Evolutionary conservation across 2,113 vertebrate genomes (phyloP).

Genomic region (Synchiropus splendidus): DNA sequence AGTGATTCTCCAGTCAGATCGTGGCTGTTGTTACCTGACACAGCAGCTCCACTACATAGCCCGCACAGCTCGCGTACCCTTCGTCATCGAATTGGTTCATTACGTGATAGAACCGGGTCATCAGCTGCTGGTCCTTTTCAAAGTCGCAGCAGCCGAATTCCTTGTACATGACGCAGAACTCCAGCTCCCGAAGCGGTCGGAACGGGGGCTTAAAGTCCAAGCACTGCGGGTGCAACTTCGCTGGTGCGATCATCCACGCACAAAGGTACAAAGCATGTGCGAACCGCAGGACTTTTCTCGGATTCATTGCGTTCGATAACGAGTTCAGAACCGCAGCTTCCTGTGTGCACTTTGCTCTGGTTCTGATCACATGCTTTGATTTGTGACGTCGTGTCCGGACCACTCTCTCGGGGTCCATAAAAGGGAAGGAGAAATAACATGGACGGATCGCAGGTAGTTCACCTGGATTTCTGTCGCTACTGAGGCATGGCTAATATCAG

Average conservation of each 20-base stretch:
- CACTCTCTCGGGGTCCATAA: too few species aligned
- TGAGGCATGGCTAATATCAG: too few species aligned
- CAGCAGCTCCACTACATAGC: conserved; percentile 79
- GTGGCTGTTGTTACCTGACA: conserved; percentile 83
- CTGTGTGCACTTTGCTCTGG: conserved; percentile 51
- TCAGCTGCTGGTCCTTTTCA: conserved; percentile 70
- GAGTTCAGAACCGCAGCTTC: conserved; percentile 25
- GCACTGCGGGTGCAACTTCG: conserved; percentile 79
- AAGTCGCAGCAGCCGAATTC: conserved; percentile 86
- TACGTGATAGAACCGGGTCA: conserved; percentile 70
- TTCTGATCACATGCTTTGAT: neutral
- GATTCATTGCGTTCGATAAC: conserved; percentile 1
- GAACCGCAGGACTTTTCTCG: neutral
- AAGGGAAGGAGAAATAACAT: too few species aligned
- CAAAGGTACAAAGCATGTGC: conserved; percentile 16
- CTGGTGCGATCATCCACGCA: conserved; percentile 28
- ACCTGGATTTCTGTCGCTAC: too few species aligned
- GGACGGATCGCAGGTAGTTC: too few species aligned
- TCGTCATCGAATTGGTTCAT: conserved; percentile 63
- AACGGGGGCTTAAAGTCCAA: conserved; percentile 95
- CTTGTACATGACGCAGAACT: conserved; percentile 80
- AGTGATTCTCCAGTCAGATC: too few species aligned
- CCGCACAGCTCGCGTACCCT: conserved; percentile 68
- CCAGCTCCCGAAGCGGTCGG: conserved; percentile 69
- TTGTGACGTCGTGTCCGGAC: conserved; percentile 14